These are phyloP conservation scores for Antigone vipio DNA, from an alignment of 2,113 vertebrate species.

Conservation along the genomic window DNA sequence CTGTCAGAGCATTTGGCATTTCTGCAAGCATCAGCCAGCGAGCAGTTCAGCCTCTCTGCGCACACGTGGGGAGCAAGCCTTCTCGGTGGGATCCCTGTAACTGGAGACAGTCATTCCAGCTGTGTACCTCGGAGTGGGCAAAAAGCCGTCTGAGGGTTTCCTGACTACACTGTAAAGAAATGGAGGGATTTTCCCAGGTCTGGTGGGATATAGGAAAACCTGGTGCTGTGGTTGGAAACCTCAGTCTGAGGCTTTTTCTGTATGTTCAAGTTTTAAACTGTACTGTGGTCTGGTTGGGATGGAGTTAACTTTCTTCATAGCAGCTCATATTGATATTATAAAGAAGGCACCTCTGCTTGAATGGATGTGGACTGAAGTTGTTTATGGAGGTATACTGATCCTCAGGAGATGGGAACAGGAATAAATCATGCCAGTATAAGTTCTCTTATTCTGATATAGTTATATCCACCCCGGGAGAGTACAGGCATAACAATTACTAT, in stretches of 20 bases:
- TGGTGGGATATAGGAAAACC: background rate
- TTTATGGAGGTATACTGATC: background rate
- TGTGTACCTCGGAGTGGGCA: fast-evolving
- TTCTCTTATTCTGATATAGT: background rate
- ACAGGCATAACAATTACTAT: background rate
- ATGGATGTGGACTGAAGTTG: background rate
- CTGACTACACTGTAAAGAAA: background rate
- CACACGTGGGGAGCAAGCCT: background rate
- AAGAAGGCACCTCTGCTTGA: background rate
- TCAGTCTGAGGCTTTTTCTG: background rate
- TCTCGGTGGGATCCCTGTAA: background rate
- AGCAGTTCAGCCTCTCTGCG: background rate
- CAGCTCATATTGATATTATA: background rate
- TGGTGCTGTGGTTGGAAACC: fast-evolving
- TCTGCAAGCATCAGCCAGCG: background rate
- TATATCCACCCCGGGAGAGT: background rate
- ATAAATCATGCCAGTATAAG: slow-evolving; percentile 10
- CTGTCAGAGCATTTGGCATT: background rate
- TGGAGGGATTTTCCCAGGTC: background rate
- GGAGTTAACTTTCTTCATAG: background rate
- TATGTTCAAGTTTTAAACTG: background rate
- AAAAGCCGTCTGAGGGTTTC: background rate
- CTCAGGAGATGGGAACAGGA: background rate
- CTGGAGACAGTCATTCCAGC: background rate
- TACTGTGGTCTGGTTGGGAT: background rate